Evolutionary conservation across 2,113 vertebrate genomes (phyloP).

Genomic region (Eublepharis macularius): DNA sequence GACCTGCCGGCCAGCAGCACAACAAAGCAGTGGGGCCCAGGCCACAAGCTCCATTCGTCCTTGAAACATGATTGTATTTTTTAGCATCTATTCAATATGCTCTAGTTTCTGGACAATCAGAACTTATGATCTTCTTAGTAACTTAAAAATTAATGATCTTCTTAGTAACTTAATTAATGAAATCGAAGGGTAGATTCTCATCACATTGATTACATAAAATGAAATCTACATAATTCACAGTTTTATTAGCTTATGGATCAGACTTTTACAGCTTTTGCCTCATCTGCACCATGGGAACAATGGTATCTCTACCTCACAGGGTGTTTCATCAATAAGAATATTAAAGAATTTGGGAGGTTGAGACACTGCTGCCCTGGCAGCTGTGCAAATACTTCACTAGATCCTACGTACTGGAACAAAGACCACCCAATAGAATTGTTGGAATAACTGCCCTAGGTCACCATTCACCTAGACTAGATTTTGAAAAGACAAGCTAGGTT

Average conservation of each 20-base stretch:
- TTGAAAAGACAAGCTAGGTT: conserved; percentile 45
- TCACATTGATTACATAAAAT: too few species aligned
- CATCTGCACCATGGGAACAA: neutral
- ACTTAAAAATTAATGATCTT: too few species aligned
- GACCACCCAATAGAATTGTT: conserved; percentile 38
- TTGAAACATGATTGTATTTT: too few species aligned
- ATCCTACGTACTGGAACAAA: neutral
- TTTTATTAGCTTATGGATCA: neutral
- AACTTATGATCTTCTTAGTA: too few species aligned
- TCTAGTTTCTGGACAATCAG: too few species aligned
- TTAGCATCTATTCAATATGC: too few species aligned
- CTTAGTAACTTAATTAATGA: too few species aligned
- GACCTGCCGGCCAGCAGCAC: too few species aligned
- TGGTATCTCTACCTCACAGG: neutral
- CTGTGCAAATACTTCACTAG: conserved; percentile 4
- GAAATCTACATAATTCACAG: neutral
- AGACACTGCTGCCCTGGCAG: neutral
- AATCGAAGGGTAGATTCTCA: too few species aligned
- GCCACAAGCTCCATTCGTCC: too few species aligned
- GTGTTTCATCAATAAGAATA: conserved; percentile 3
- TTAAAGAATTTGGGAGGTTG: neutral
- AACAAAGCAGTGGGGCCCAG: too few species aligned
- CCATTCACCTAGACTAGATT: conserved; percentile 47
- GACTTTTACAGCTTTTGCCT: neutral
- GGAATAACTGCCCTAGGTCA: conserved; percentile 31